These are phyloP conservation scores for Tachypleus tridentatus DNA, from an alignment of 1,140 invertebrate species.

Conservation along the genomic window DNA sequence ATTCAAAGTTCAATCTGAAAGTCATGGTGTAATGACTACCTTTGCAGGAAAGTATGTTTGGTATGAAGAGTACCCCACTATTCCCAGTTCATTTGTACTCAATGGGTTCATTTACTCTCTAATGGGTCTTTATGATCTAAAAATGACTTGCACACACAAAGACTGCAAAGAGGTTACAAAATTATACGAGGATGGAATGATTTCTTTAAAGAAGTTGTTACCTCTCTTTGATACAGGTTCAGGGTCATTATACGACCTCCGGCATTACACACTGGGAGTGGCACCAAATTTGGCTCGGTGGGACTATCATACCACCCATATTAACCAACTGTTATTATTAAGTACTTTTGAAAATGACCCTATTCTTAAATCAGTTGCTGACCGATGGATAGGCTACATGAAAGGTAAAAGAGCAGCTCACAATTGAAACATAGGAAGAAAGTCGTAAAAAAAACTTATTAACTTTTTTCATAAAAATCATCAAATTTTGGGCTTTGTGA, in stretches of 20 bases:
- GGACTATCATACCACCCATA: slow-evolving; percentile 98
- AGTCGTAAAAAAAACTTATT: too few species aligned
- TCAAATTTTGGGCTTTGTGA: too few species aligned
- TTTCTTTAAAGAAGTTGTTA: slow-evolving; percentile 75
- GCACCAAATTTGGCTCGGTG: slow-evolving; percentile 78
- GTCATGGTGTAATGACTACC: slow-evolving; percentile 66
- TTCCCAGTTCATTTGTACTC: slow-evolving; percentile 85
- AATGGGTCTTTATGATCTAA: slow-evolving; percentile 87
- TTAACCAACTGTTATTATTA: slow-evolving; percentile 86
- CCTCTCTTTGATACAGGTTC: slow-evolving; percentile 89
- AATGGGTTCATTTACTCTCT: slow-evolving; percentile 99
- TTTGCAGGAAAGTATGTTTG: slow-evolving; percentile 70
- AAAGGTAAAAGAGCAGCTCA: slow-evolving; percentile 83
- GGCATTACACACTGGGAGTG: slow-evolving; percentile 70
- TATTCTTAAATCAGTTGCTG: slow-evolving; percentile 69
- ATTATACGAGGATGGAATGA: slow-evolving; percentile 75
- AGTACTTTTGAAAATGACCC: slow-evolving; percentile 70
- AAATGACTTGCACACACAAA: slow-evolving; percentile 43
- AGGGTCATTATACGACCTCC: slow-evolving; percentile 90
- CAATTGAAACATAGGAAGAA: slow-evolving; percentile 45
- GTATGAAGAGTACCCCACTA: slow-evolving; percentile 98
- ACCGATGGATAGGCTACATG: slow-evolving; percentile 92
- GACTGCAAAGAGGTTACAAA: slow-evolving; percentile 48
- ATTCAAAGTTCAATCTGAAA: slow-evolving; percentile 52
- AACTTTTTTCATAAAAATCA: too few species aligned